A percentile compares a stretch with the other conserved stretches of the same genome.
phyloP scores from a whole-genome alignment of 2,888 invertebrate species.

The Tortrix viridana region DNA sequence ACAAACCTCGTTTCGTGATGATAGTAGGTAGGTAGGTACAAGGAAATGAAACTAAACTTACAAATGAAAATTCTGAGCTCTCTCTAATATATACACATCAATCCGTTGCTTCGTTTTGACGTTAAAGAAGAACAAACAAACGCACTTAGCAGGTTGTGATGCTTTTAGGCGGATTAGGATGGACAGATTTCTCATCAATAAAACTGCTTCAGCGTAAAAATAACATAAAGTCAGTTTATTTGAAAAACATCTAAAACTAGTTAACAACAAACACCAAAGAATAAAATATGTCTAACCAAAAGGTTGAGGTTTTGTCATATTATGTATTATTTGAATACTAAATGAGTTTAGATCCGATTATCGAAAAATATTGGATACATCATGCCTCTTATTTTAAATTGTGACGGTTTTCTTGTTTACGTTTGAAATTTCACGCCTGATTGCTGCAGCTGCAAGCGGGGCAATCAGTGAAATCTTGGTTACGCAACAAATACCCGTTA shows the following conservation, averaged over 20 bases:
- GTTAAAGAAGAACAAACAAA: too few relatives aligned
- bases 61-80: too few relatives aligned
- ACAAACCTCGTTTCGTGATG: too few relatives aligned
- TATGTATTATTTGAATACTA: not conserved
- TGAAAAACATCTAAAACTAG: constrained; percentile 72
- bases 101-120: too few relatives aligned
- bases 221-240: constrained; percentile 58
- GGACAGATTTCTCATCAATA: constrained; percentile 6
- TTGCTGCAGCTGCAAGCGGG: constrained; percentile 34
- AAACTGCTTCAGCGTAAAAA: constrained; percentile 40
- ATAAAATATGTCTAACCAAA: constrained; percentile 18
- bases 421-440: constrained; percentile 52
- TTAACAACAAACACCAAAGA: constrained; percentile 68
- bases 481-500: constrained; percentile 72
- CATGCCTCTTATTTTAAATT: constrained; percentile 44
- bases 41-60: too few relatives aligned
- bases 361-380: not conserved
- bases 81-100: too few relatives aligned
- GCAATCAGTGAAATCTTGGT: constrained; percentile 71
- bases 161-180: too few relatives aligned
- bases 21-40: too few relatives aligned
- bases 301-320: constrained; percentile 6
- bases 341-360: not conserved
- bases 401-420: constrained; percentile 42
- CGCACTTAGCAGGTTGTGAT: too few relatives aligned